Base-by-base conservation (phyloP, 2,797 vertebrate species). In the Clarias laeviceps region DNA sequence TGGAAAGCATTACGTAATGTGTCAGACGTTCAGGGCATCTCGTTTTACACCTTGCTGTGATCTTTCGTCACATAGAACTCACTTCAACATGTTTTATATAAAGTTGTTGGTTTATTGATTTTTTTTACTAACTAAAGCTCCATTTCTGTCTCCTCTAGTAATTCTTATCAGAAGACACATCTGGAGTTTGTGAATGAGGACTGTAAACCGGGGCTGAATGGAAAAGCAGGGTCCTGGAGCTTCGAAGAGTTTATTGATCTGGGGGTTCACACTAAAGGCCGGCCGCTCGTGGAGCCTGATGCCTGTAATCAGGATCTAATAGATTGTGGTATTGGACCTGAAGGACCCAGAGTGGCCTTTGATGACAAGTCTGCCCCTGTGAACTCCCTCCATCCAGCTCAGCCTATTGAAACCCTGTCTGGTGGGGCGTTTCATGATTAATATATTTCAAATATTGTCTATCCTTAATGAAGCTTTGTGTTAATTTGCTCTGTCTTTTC, bases 371-470 rank as follows among this genome's bases (percentile, higher is more conserved):
- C 92, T 83, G 84, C 88, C 76, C 93, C 94, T 70, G 92, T 95
- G 84, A 96, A 93, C 91, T 89, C 95, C 82, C 93, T 97, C 91
- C 94, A 93, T 88, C 93, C 94, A 85, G 94, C 91, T 92, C 96
- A 96, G 89, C 92, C 96, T 82, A 93, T 97, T 87, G 96, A 97
- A 93, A 91, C 95, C 90, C 93, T 96, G 87, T 95, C 97, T 93
- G 97, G 97, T 97, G 92, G 95, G 73, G 2, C 59, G 32, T 24
- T 34, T 74, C 24, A 34, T 78, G 20, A 59, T 78, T 78, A 24
- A 8, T 61, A 37, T 3, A 62, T 37, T 62, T 62, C 6, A 14
- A 22, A 22, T 76, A 56, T 76, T 17, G 34, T 59, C 0, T 29
- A 34, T 77, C 4, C 54, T 34, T 59, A 73, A 72, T 50, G 14